These are phyloP conservation scores for Trogon melanurus DNA, from an alignment of 2,113 vertebrate species.

Conservation along the genomic window DNA sequence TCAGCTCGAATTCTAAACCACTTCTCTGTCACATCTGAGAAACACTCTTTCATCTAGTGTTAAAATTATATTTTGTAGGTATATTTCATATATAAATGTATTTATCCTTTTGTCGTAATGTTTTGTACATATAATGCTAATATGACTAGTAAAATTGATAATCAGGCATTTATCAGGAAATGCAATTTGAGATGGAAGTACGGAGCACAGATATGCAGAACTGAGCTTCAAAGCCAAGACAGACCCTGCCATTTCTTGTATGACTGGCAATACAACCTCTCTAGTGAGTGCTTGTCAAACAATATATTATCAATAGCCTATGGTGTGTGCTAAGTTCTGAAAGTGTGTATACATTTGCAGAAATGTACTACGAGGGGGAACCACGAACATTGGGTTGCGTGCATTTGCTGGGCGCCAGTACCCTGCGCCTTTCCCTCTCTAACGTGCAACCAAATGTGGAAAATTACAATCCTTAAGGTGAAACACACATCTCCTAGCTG, in stretches of 20 bases:
- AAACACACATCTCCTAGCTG: not conserved
- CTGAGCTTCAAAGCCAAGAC: not conserved
- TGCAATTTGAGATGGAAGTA: not conserved
- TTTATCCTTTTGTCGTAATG: not conserved
- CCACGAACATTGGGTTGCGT: fast-evolving
- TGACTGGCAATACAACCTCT: not conserved
- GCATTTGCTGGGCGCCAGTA: not conserved
- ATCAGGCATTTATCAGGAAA: not conserved
- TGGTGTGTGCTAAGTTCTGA: not conserved
- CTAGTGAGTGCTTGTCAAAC: not conserved
- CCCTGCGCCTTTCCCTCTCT: not conserved
- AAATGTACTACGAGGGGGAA: fast-evolving
- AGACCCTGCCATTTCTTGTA: not conserved
- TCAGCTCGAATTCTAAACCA: not conserved
- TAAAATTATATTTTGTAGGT: not conserved
- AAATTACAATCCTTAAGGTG: not conserved
- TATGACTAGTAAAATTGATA: not conserved
- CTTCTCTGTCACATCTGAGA: not conserved
- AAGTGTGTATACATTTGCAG: not conserved
- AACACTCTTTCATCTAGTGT: not conserved
- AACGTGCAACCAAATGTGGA: not conserved
- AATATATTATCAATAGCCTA: not conserved
- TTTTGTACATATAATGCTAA: not conserved
- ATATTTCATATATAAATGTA: not conserved
- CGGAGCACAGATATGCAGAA: not conserved